These are phyloP conservation scores for Eilema sororculum DNA, from an alignment of 2,888 invertebrate species.

Conservation along the genomic window DNA sequence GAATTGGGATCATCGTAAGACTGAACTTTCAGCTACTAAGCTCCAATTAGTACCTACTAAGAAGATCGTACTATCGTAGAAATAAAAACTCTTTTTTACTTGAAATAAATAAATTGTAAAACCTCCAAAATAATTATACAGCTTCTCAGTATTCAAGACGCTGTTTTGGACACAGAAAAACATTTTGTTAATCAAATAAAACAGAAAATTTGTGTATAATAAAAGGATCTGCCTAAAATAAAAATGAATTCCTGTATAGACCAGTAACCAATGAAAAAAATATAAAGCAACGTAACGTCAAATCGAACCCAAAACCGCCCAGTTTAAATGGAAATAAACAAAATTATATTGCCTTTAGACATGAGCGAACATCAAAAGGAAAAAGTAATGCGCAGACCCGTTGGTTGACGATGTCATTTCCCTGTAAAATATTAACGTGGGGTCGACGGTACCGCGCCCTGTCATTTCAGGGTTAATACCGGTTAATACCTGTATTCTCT, in stretches of 20 bases:
- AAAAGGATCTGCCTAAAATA: conserved; percentile 8
- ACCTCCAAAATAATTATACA: background rate
- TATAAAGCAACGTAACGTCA: conserved; percentile 47
- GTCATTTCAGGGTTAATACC: conserved; percentile 79
- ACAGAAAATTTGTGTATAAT: background rate
- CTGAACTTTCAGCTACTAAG: no score
- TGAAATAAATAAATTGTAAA: background rate
- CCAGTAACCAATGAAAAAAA: conserved; percentile 25
- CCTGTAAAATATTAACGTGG: conserved; percentile 81
- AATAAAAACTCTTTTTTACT: background rate
- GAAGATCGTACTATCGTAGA: background rate
- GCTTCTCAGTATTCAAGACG: background rate
- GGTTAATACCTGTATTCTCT: conserved; percentile 72
- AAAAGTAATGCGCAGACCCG: conserved; percentile 77
- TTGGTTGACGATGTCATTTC: conserved; percentile 74
- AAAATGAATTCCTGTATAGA: conserved; percentile 10
- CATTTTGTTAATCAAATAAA: conserved; percentile 3
- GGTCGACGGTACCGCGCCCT: conserved; percentile 68
- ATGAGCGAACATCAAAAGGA: conserved; percentile 83
- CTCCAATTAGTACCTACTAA: no score
- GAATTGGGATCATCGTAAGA: no score
- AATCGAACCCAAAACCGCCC: conserved; percentile 52
- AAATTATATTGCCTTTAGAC: conserved; percentile 76
- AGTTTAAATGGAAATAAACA: conserved; percentile 71
- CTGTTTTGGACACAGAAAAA: background rate